Percentiles rank a stretch among this genome's conserved stretches.
Conservation (phyloP, 2,113 vertebrate species). For the Phasianus colchicus region DNA sequence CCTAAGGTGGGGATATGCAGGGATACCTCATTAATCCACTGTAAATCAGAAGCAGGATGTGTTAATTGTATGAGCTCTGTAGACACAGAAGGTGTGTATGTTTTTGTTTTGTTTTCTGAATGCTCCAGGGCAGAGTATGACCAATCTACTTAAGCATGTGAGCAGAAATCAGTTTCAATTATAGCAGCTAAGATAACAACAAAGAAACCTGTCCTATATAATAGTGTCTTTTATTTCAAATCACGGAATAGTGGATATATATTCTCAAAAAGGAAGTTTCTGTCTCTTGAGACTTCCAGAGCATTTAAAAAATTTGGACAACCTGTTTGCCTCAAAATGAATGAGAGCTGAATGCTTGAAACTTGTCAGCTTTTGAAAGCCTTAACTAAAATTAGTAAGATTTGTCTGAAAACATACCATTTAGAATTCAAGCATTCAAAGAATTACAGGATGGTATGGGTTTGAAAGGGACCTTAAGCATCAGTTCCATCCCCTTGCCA, state of each 20-base stretch:
- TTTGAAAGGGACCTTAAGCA: background rate
- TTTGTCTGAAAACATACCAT: background rate
- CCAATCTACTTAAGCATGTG: background rate
- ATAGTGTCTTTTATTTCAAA: background rate
- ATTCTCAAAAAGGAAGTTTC: background rate
- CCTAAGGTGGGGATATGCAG: constrained; percentile 63
- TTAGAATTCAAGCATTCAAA: background rate
- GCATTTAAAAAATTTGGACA: background rate
- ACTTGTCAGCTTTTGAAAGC: background rate
- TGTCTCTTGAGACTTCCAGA: background rate
- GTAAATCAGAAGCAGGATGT: background rate
- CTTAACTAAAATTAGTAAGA: background rate
- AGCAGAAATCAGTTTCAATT: constrained; percentile 27
- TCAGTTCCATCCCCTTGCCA: background rate
- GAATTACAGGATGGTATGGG: background rate
- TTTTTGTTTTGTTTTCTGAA: background rate
- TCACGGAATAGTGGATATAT: background rate
- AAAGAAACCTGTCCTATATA: background rate
- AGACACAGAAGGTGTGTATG: background rate
- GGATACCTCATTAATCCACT: background rate
- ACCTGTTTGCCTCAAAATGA: background rate
- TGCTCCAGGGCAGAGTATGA: constrained; percentile 33
- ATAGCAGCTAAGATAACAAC: constrained; percentile 8
- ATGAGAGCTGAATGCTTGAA: background rate
- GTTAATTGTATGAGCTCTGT: constrained; percentile 1